Evolutionary conservation across 2,797 vertebrate species (phyloP).

Genomic region (Tapera naevia): DNA sequence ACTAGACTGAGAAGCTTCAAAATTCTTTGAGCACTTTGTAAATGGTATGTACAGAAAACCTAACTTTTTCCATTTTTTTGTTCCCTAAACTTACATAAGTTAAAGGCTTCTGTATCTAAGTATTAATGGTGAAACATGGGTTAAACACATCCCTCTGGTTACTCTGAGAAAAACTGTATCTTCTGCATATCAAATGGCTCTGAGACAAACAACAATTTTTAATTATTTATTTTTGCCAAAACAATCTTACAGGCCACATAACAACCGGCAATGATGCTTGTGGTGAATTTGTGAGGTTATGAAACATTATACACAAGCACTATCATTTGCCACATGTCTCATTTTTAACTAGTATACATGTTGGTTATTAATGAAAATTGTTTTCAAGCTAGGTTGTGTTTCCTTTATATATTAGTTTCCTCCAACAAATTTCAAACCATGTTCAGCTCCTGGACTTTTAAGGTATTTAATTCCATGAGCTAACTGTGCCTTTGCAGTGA

Average conservation of each 20-base stretch:
- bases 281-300: not conserved
- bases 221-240: not conserved
- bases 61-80: not conserved
- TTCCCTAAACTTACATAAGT: not conserved
- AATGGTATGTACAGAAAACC: not conserved
- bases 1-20: not conserved
- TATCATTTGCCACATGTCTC: not conserved
- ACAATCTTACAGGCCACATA: not conserved
- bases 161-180: not conserved
- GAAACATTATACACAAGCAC: not conserved
- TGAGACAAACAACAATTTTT: not conserved
- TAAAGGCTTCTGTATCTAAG: fast-evolving
- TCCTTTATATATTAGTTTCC: not conserved
- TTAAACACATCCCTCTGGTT: not conserved
- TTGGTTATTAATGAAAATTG: not conserved
- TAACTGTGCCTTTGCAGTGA: not conserved
- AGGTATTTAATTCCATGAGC: not conserved
- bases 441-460: not conserved
- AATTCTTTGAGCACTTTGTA: not conserved
- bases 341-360: not conserved
- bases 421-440: not conserved
- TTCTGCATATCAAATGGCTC: not conserved
- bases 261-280: not conserved
- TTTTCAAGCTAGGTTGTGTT: not conserved
- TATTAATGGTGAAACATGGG: not conserved